A percentile compares a stretch with the other conserved stretches of the same genome.
Conservation (phyloP, 2,888 invertebrate species). For the Escarpia spicata region DNA sequence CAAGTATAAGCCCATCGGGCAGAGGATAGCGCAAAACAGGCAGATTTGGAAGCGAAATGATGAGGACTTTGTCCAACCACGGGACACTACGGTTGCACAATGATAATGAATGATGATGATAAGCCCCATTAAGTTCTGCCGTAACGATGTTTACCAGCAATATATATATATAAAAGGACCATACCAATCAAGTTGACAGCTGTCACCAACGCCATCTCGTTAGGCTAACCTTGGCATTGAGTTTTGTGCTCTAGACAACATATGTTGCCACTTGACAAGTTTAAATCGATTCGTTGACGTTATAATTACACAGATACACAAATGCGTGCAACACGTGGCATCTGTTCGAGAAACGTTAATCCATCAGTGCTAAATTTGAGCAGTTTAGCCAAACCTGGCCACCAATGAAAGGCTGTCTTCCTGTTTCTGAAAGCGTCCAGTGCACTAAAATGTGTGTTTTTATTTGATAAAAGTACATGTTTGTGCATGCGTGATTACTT, state of each 20-base stretch:
- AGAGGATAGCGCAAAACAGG: no score
- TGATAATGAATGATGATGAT: no score
- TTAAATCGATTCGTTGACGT: neutral
- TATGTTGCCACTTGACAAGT: neutral
- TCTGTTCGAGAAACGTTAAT: neutral
- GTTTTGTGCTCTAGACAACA: neutral
- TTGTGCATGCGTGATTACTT: neutral
- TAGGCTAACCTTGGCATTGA: neutral
- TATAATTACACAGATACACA: neutral
- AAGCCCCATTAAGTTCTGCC: no score
- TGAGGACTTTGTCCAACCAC: no score
- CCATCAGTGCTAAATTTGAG: neutral
- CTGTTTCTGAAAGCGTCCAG: no score
- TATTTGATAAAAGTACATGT: neutral
- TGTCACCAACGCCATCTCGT: neutral
- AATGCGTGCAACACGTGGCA: neutral
- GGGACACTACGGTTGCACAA: no score
- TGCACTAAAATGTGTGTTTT: no score
- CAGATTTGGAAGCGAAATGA: no score
- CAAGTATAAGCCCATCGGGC: no score
- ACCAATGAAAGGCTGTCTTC: neutral
- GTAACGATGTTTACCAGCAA: no score
- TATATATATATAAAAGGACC: no score
- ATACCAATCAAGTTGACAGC: neutral
- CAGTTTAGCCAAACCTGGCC: neutral